These are phyloP conservation scores for Craterocephalus amniculus DNA, from an alignment of 2,797 vertebrate genomes.

Conservation along the genomic window DNA sequence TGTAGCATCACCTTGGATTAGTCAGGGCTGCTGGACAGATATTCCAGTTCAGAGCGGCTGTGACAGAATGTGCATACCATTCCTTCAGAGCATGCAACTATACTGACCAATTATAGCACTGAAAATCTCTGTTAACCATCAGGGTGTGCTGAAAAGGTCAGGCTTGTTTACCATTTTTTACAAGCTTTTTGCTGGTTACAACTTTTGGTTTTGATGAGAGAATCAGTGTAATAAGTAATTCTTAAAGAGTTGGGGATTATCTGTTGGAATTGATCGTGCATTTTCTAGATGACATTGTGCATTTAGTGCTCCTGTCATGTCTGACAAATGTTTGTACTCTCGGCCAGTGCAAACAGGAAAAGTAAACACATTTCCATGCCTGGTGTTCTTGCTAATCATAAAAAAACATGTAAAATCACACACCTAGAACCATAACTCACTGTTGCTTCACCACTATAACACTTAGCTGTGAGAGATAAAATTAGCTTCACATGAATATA, in stretches of 20 bases:
- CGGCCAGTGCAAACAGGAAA: background rate
- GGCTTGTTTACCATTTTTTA: conserved; percentile 24
- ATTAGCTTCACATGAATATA: background rate
- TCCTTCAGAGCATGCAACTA: conserved; percentile 27
- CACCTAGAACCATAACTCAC: background rate
- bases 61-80: conserved; percentile 44
- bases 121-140: conserved; percentile 2
- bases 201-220: background rate
- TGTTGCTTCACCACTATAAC: background rate
- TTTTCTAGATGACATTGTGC: background rate
- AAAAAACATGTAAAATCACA: too few species aligned
- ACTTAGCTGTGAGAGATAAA: background rate
- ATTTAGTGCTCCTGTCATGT: background rate
- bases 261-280: background rate
- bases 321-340: background rate
- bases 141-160: conserved; percentile 6
- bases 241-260: background rate
- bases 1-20: conserved; percentile 43
- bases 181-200: background rate
- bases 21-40: conserved; percentile 39
- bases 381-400: background rate
- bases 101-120: conserved; percentile 19
- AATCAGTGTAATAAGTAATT: background rate
- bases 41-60: conserved; percentile 44
- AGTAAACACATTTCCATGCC: background rate